These are phyloP conservation scores for Clarias magur DNA, from an alignment of 2,113 vertebrate genomes.

Conservation along the genomic window DNA sequence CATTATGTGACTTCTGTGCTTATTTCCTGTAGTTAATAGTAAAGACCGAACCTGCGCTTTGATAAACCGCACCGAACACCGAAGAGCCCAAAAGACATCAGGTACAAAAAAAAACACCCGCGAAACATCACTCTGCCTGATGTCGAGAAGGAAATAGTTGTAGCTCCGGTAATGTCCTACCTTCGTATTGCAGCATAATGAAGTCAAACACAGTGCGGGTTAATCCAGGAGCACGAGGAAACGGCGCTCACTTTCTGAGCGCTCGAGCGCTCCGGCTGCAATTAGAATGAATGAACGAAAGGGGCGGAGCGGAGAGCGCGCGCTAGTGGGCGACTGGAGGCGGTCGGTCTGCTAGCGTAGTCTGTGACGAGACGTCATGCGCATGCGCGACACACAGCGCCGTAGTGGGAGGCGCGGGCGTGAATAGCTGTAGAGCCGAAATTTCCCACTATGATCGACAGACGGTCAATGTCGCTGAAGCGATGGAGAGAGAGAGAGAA, in stretches of 20 bases:
- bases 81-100: neutral
- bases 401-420: constrained; percentile 50
- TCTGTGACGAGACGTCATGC: constrained; percentile 65
- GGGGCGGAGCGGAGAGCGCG: constrained; percentile 55
- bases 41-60: neutral
- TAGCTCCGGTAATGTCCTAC: constrained; percentile 57
- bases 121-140: neutral
- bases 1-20: neutral
- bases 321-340: constrained; percentile 54
- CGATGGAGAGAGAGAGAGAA: neutral
- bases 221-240: constrained; percentile 61
- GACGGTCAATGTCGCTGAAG: constrained; percentile 37
- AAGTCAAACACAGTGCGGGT: constrained; percentile 73
- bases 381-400: constrained; percentile 16
- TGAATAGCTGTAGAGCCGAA: constrained; percentile 18
- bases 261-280: constrained; percentile 46
- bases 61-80: neutral
- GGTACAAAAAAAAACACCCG: neutral
- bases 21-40: neutral
- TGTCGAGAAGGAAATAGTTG: neutral
- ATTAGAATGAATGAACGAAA: constrained; percentile 66
- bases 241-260: constrained; percentile 47
- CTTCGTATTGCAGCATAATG: constrained; percentile 76
- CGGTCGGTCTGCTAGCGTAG: constrained; percentile 62
- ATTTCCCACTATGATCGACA: constrained; percentile 23